phyloP scores from a whole-genome alignment of 2,888 invertebrate genomes.

The Camptogramma bilineatum region DNA sequence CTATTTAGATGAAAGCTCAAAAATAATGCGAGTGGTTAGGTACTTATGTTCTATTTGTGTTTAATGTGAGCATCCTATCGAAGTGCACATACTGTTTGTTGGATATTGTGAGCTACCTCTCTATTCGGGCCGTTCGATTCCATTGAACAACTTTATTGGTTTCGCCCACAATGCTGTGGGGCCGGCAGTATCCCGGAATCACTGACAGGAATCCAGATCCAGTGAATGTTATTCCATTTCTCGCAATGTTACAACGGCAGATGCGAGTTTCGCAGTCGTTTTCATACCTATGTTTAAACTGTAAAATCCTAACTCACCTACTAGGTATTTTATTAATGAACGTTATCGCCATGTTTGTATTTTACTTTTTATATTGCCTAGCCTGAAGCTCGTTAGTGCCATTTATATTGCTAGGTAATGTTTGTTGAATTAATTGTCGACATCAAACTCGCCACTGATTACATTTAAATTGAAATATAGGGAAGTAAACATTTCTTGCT shows the following conservation, averaged over 20 bases:
- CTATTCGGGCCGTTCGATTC: constrained; percentile 42
- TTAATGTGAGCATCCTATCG: background rate
- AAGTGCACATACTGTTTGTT: constrained; percentile 17
- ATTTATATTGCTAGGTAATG: too few relatives aligned
- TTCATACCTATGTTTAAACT: background rate
- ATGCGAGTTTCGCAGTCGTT: constrained; percentile 2
- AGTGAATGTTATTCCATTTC: constrained; percentile 28
- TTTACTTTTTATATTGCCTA: background rate
- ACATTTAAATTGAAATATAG: too few relatives aligned
- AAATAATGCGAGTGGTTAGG: background rate
- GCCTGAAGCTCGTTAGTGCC: background rate
- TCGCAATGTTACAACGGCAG: constrained; percentile 10
- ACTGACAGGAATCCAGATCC: constrained; percentile 33
- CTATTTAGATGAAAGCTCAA: background rate
- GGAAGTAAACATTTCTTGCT: too few relatives aligned
- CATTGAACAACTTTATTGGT: constrained; percentile 47
- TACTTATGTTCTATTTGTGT: too few relatives aligned
- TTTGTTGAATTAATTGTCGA: too few relatives aligned
- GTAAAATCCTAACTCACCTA: background rate
- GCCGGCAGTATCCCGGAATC: constrained; percentile 34
- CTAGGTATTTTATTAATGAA: constrained; percentile 2
- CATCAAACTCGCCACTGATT: too few relatives aligned
- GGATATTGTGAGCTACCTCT: constrained; percentile 37
- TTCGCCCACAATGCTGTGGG: constrained; percentile 36
- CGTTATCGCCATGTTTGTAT: background rate